Evolutionary conservation across 1,140 invertebrate genomes (phyloP).

Genomic region (Leptinotarsa texana): DNA sequence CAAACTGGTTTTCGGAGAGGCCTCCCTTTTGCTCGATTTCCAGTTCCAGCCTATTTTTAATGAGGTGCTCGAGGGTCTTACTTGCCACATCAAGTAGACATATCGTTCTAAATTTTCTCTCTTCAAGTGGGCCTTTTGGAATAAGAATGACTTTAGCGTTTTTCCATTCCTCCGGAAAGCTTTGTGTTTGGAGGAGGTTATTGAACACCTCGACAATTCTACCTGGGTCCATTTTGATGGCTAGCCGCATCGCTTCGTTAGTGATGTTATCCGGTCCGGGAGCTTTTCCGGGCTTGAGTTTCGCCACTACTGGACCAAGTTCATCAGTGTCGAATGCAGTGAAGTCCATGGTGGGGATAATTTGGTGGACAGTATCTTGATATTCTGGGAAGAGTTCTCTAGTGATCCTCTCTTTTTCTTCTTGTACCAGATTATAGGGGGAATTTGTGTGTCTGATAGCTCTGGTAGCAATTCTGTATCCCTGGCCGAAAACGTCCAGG

Average conservation of each 20-base stretch:
- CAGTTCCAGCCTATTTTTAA: conserved; percentile 29
- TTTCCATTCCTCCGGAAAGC: conserved; percentile 31
- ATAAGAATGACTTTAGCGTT: conserved; percentile 23
- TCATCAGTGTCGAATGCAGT: neutral
- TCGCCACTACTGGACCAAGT: neutral
- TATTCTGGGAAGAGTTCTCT: neutral
- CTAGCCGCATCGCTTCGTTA: neutral
- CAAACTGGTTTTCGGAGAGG: conserved; percentile 49
- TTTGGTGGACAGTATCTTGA: neutral
- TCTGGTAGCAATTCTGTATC: neutral
- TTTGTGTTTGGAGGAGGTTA: neutral
- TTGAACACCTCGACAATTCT: neutral
- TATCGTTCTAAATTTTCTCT: conserved; percentile 7
- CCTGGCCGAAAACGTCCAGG: neutral
- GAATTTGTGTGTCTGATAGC: neutral
- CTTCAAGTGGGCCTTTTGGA: neutral
- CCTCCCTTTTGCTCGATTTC: conserved; percentile 12
- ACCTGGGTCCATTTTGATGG: too few relatives aligned
- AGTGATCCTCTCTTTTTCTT: neutral
- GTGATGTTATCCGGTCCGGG: neutral
- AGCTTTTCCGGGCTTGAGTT: neutral
- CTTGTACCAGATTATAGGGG: neutral
- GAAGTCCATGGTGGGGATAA: neutral
- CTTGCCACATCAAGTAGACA: conserved; percentile 14
- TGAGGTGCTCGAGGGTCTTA: conserved; percentile 18